Evolutionary conservation across 2,888 invertebrate species (phyloP).

Genomic region (Stegana nigrithorax): DNA sequence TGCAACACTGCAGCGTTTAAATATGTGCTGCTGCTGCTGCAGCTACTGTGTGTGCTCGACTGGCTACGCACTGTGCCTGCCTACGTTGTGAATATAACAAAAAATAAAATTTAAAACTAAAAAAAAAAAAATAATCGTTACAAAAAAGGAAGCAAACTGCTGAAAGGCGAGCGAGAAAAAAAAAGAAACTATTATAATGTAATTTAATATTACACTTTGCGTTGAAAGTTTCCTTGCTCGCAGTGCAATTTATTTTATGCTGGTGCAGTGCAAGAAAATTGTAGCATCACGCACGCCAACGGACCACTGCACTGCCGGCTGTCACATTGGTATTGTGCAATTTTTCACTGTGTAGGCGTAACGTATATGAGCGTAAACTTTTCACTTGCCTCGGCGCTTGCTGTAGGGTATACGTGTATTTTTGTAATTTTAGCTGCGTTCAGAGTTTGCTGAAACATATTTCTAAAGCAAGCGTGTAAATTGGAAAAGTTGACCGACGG

Average conservation of each 20-base stretch:
- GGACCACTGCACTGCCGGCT: not conserved
- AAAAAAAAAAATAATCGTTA: conserved; percentile 8
- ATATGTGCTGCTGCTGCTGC: too few relatives aligned
- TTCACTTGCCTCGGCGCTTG: not conserved
- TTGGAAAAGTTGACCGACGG: conserved; percentile 8
- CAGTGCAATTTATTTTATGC: conserved; percentile 8
- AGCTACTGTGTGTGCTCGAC: too few relatives aligned
- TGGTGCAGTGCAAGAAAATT: not conserved
- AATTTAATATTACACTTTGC: conserved; percentile 44
- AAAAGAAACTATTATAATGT: conserved; percentile 22
- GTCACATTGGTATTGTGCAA: not conserved
- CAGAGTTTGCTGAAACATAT: not conserved
- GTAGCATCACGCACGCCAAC: not conserved
- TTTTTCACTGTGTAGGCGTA: too few relatives aligned
- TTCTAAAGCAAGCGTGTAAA: conserved; percentile 10
- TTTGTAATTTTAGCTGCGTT: conserved; percentile 3
- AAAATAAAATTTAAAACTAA: conserved; percentile 21
- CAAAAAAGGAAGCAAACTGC: conserved; percentile 17
- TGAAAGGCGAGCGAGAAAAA: conserved; percentile 17
- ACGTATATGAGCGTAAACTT: conserved; percentile 1
- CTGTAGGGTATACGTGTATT: not conserved
- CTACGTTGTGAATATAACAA: too few relatives aligned
- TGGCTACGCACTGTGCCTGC: too few relatives aligned
- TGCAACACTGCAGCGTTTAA: too few relatives aligned
- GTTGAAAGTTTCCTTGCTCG: conserved; percentile 17